phyloP scores from a whole-genome alignment of 2,888 invertebrate species.

The Ephialtes manifestator region DNA sequence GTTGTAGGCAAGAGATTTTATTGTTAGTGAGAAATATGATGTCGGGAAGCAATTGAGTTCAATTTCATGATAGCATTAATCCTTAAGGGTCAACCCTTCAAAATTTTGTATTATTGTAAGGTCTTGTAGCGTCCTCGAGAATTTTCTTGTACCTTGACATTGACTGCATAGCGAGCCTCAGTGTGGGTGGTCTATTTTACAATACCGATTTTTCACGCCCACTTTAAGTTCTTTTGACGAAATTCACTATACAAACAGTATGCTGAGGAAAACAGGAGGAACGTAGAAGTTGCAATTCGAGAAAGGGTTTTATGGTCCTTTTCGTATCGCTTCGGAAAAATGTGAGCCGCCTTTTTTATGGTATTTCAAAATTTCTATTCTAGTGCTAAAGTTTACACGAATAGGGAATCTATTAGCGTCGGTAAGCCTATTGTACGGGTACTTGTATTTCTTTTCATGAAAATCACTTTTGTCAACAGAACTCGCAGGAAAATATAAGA shows the following conservation, averaged over 20 bases:
- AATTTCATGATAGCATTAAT: constrained; percentile 4
- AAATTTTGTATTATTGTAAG: neutral
- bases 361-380: neutral
- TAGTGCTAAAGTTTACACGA: neutral
- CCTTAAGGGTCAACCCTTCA: neutral
- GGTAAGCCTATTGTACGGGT: constrained; percentile 58
- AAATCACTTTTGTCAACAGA: constrained; percentile 76
- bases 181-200: neutral
- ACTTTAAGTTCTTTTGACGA: constrained; percentile 42
- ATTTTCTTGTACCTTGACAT: neutral
- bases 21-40: neutral
- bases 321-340: neutral
- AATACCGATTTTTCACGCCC: constrained; percentile 43
- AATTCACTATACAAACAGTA: constrained; percentile 66
- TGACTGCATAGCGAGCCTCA: neutral
- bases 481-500: constrained; percentile 72
- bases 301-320: neutral
- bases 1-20: constrained; percentile 30
- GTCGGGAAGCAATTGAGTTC: neutral
- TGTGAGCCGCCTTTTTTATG: neutral
- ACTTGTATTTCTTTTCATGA: constrained; percentile 66
- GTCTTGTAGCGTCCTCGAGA: neutral
- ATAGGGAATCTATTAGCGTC: neutral
- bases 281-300: neutral
- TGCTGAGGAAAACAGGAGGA: constrained; percentile 57